These are phyloP conservation scores for Camelus bactrianus DNA, from an alignment of 2,113 vertebrate species.

Conservation along the genomic window DNA sequence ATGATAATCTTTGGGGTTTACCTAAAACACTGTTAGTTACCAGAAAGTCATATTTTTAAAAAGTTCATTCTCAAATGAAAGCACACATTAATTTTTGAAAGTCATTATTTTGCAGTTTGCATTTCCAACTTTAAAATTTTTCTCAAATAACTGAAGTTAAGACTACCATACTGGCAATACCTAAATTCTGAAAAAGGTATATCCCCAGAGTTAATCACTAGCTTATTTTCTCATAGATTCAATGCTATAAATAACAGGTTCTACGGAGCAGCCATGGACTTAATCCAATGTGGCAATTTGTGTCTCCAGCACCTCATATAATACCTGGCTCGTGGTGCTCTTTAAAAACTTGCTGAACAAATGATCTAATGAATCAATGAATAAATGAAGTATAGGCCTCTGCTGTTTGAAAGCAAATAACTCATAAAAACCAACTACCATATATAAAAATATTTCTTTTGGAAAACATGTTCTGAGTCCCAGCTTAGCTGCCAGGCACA, in stretches of 20 bases:
- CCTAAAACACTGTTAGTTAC: constrained; percentile 10
- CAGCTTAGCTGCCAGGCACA: neutral
- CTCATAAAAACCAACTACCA: neutral
- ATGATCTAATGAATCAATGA: constrained; percentile 38
- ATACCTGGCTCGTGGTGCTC: neutral
- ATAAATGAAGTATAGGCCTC: neutral
- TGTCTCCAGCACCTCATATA: neutral
- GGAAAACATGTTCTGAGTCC: constrained; percentile 12
- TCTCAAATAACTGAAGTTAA: constrained; percentile 44
- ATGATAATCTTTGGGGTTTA: constrained; percentile 52
- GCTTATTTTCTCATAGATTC: constrained; percentile 30
- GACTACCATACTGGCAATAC: neutral
- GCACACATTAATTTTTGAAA: constrained; percentile 20
- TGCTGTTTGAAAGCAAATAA: constrained; percentile 31
- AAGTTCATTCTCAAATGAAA: constrained; percentile 46
- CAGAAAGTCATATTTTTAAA: constrained; percentile 21
- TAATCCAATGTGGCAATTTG: neutral
- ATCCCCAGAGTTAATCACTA: neutral
- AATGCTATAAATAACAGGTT: neutral
- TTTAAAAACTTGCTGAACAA: constrained; percentile 18
- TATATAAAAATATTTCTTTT: neutral
- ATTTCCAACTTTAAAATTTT: constrained; percentile 42
- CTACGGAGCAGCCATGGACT: neutral
- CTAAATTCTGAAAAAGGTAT: neutral
- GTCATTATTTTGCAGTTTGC: constrained; percentile 27